Percentiles rank a stretch among this genome's conserved stretches.
Evolutionary conservation across 2,797 vertebrate species (phyloP).

Genomic region (Helarctos malayanus): DNA sequence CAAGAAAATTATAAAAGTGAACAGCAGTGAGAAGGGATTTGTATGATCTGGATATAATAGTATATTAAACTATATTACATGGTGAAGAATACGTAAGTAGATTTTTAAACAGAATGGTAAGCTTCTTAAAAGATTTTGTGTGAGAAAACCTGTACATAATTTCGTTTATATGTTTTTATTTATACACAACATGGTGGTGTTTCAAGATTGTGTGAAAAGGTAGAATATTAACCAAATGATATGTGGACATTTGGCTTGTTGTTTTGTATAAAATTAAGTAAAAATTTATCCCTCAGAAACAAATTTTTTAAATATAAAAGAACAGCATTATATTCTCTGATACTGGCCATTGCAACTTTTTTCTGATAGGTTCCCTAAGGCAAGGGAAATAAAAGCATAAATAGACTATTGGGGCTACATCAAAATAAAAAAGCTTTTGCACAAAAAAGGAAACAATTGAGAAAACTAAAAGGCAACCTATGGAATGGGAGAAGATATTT

Average conservation of each 20-base stretch:
- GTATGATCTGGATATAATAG: not conserved
- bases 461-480: not conserved
- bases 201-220: not conserved
- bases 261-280: constrained; percentile 1
- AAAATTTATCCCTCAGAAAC: not conserved
- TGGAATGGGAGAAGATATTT: not conserved
- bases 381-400: not conserved
- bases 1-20: constrained; percentile 18
- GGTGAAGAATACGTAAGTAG: not conserved
- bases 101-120: not conserved
- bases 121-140: not conserved
- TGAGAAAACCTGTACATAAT: not conserved
- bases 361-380: not conserved
- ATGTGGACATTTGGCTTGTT: not conserved
- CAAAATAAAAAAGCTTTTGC: not conserved
- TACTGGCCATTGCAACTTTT: not conserved
- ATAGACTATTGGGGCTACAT: not conserved
- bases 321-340: not conserved
- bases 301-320: not conserved
- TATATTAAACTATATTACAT: not conserved
- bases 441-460: not conserved
- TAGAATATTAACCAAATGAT: not conserved
- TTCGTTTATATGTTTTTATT: not conserved
- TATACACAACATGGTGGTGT: not conserved
- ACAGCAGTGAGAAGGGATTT: not conserved